Conservation (phyloP, 2,113 vertebrate species). For the Centropus unirufus region DNA sequence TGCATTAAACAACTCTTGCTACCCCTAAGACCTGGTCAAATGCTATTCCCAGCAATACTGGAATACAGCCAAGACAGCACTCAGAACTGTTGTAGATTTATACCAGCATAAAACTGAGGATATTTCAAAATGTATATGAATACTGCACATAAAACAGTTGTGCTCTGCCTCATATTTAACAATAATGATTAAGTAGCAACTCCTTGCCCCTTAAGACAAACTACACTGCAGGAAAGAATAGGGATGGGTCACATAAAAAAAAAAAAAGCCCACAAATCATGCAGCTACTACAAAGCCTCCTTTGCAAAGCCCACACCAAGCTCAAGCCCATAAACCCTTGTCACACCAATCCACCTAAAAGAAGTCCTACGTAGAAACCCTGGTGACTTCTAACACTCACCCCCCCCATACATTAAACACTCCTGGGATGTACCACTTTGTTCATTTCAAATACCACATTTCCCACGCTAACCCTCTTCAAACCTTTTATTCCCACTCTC, state of each 20-base stretch:
- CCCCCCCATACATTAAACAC: background rate
- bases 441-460: background rate
- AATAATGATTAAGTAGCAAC: background rate
- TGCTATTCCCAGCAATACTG: background rate
- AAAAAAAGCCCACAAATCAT: background rate
- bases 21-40: background rate
- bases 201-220: background rate
- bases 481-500: background rate
- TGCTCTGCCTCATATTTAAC: background rate
- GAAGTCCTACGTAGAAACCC: background rate
- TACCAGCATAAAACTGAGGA: background rate
- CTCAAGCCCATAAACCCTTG: background rate
- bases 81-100: background rate
- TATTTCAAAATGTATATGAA: background rate
- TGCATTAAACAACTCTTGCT: background rate
- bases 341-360: background rate
- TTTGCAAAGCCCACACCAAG: slow-evolving; percentile 27
- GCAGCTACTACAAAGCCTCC: slow-evolving; percentile 28
- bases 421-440: background rate
- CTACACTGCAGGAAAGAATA: background rate
- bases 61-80: background rate
- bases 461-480: background rate
- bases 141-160: background rate
- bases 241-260: background rate
- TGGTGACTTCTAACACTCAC: background rate